phyloP scores from a whole-genome alignment of 1,140 invertebrate species.

The Neodiprion virginianus region DNA sequence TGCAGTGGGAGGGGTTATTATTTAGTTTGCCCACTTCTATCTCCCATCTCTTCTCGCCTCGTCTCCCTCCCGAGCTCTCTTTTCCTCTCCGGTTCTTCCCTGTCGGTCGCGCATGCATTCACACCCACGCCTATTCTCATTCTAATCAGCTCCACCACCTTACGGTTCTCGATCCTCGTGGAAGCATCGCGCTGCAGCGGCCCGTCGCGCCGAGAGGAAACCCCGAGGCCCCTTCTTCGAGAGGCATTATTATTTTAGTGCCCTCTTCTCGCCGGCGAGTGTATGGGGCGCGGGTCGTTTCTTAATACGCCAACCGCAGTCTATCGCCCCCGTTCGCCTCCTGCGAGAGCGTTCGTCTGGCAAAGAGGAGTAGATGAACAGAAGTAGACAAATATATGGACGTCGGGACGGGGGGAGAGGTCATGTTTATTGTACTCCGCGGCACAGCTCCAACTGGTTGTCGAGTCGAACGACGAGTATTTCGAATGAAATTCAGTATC shows the following conservation, averaged over 20 bases:
- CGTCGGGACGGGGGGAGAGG: too few species aligned
- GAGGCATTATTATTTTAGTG: constrained; percentile 44
- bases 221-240: constrained; percentile 41
- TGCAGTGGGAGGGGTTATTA: constrained; percentile 53
- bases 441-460: too few species aligned
- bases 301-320: not conserved
- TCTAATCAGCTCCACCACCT: constrained; percentile 48
- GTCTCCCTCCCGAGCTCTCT: constrained; percentile 27
- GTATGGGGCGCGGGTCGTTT: constrained; percentile 1
- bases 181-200: too few species aligned
- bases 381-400: too few species aligned
- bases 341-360: not conserved
- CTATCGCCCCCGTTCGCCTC: not conserved
- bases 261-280: constrained; percentile 23
- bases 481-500: too few species aligned
- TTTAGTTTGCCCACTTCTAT: constrained; percentile 59
- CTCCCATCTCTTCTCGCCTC: constrained; percentile 49
- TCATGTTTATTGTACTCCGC: not conserved
- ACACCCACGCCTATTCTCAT: constrained; percentile 57
- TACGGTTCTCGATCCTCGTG: too few species aligned
- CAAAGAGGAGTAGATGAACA: not conserved
- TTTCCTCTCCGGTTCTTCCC: constrained; percentile 25
- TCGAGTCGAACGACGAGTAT: too few species aligned
- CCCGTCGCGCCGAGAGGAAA: too few species aligned
- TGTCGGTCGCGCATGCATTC: constrained; percentile 32